Base-by-base conservation (phyloP, 2,888 invertebrate species). In the Pammene fasciana region DNA sequence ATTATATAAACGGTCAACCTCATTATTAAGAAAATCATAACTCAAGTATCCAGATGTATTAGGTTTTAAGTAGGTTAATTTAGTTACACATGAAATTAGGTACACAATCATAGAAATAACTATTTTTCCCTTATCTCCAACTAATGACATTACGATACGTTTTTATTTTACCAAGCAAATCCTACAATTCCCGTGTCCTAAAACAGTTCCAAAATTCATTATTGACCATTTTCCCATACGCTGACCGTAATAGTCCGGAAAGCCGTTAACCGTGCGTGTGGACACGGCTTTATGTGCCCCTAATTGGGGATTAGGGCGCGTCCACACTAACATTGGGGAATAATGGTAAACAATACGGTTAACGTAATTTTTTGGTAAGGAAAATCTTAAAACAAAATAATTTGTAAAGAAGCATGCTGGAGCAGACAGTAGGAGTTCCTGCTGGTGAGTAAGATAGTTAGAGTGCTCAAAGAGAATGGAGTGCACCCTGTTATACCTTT, bases 201-300 rank as follows among this genome's bases (percentile, higher is more conserved):
- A 62, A 52, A 62, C 41, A 41, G 50, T 52, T 52, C 65, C 55
- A 45, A 56, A 65, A 67, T 68, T 65, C 68, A 68, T 68, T 68
- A 68, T 50, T 36, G 56, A 68, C 55, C 68, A 36, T 68, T 62
- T 56, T 26, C 56, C 55, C 61, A 60, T 61, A 56, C n/a, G 34
- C 38, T 14, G n/a, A 43, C 64, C 68, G 65, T 68, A 65, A 68
- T 45, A 4, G 61, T 26, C 26, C 67, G 67, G 67, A 67, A 62
- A 26, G 67, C 60, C 60, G 61, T 67, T 61, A 56, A 54, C 26
- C 59, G 59, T 61, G 60, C 67, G 67, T 68, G 68, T 57, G 68
- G 55, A 68, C 68, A 62, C 14, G 67, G 67, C 67, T 55, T 68
- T 68, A 62, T 62, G 62, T 10, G n/a, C 36, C 56, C 50, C 62